Conservation (phyloP, 2,888 invertebrate genomes). For the Lamellibrachia columna region DNA sequence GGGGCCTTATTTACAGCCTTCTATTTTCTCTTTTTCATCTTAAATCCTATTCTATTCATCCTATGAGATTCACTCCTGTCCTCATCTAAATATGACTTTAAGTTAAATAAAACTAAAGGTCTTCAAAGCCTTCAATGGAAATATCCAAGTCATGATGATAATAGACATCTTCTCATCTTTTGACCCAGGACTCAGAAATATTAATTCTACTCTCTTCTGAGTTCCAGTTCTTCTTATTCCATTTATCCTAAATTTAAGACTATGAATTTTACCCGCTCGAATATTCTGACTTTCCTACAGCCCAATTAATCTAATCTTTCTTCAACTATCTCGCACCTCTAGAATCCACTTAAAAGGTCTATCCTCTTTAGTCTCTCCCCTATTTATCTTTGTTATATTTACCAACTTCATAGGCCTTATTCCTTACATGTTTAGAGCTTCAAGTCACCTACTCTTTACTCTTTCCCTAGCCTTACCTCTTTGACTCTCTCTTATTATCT, state of each 20-base stretch:
- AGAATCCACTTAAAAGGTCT: conserved; percentile 66
- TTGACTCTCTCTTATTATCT: conserved; percentile 76
- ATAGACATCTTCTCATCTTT: conserved; percentile 76
- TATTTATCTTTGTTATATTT: conserved; percentile 73
- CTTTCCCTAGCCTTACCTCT: conserved; percentile 73
- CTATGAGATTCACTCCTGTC: conserved; percentile 26
- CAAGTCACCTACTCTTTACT: conserved; percentile 74
- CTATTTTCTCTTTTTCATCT: conserved; percentile 39
- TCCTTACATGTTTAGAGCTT: conserved; percentile 77
- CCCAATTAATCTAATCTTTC: conserved; percentile 71
- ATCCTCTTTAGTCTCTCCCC: conserved; percentile 69
- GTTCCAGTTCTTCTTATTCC: conserved; percentile 13
- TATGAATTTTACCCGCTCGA: conserved; percentile 47
- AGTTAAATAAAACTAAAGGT: conserved; percentile 41
- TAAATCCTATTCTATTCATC: conserved; percentile 22
- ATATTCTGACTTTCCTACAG: conserved; percentile 69
- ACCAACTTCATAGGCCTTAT: conserved; percentile 78
- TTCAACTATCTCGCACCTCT: conserved; percentile 65
- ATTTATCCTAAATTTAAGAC: conserved; percentile 69
- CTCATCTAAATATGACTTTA: conserved; percentile 32
- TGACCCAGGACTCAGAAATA: conserved; percentile 68
- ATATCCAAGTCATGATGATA: conserved; percentile 72
- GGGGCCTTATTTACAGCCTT: conserved; percentile 42
- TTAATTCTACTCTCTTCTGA: conserved; percentile 28
- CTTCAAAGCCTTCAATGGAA: conserved; percentile 66